phyloP scores from a whole-genome alignment of 2,888 invertebrate genomes.

The Tromatobia lineatoria region DNA sequence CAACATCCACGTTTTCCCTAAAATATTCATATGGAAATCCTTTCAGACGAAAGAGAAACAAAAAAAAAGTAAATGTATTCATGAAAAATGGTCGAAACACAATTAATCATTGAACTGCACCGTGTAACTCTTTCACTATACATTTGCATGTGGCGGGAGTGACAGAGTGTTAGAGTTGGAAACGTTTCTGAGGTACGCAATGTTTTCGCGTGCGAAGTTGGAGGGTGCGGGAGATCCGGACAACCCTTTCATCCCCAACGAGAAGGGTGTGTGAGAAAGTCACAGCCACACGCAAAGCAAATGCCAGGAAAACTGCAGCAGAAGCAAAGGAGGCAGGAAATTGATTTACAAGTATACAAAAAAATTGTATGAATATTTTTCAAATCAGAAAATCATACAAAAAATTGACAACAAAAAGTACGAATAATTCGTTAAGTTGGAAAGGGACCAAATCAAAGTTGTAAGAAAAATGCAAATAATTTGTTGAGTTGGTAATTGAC shows the following conservation, averaged over 20 bases:
- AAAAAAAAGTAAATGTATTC: background rate
- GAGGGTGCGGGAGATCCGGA: constrained; percentile 31
- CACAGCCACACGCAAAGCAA: constrained; percentile 53
- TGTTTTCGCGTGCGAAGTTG: constrained; percentile 38
- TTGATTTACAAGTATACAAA: too few relatives aligned
- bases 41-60: background rate
- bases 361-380: too few relatives aligned
- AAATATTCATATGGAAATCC: background rate
- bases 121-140: background rate
- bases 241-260: constrained; percentile 51
- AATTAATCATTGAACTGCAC: constrained; percentile 27
- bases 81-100: constrained; percentile 32
- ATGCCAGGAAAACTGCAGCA: constrained; percentile 27
- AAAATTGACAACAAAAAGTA: too few relatives aligned
- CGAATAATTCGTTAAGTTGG: too few relatives aligned
- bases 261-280: constrained; percentile 50
- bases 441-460: too few relatives aligned
- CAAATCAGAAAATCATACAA: too few relatives aligned
- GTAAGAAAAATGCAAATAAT: too few relatives aligned
- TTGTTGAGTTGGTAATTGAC: too few relatives aligned
- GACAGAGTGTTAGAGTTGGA: constrained; percentile 27
- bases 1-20: background rate
- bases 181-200: constrained; percentile 37
- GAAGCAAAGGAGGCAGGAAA: background rate
- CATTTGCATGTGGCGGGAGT: background rate